Evolutionary conservation across 1,140 invertebrate species (phyloP).

Genomic region (Tetragonula clypearis): DNA sequence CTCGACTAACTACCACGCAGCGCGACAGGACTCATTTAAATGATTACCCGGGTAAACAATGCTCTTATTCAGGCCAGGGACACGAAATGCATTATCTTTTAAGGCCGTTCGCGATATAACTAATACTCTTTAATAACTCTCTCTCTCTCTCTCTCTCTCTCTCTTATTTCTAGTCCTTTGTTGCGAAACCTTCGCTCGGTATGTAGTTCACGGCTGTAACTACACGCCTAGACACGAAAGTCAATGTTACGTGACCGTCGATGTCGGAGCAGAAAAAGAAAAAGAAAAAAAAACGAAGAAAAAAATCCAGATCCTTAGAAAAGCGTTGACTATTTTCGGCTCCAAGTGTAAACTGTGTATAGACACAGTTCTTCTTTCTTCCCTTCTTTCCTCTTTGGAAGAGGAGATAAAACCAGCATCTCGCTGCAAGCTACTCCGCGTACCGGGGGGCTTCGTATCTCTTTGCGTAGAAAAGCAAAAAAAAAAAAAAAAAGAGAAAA

Average conservation of each 20-base stretch:
- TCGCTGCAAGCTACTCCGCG: background rate
- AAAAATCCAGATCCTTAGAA: background rate
- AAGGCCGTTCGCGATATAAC: conserved; percentile 11
- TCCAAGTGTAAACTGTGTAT: background rate
- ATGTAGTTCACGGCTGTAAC: conserved; percentile 59
- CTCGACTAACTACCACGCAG: background rate
- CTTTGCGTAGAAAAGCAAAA: background rate
- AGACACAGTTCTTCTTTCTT: background rate
- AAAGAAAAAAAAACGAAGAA: no score
- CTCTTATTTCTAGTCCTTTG: conserved; percentile 51
- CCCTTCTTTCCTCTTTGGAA: background rate
- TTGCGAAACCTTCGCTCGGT: conserved; percentile 42
- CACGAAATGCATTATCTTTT: conserved; percentile 25
- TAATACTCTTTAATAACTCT: background rate
- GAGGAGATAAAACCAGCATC: background rate
- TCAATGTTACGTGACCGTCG: conserved; percentile 30
- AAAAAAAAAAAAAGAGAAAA: no score
- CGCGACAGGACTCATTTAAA: conserved; percentile 7
- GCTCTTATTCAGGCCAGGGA: conserved; percentile 32
- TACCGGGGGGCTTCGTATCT: background rate
- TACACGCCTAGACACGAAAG: conserved; percentile 31
- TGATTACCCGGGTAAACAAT: conserved; percentile 20
- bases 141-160: background rate
- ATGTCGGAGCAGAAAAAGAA: background rate
- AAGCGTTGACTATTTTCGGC: conserved; percentile 23